These are phyloP conservation scores for Luperina nickerlii DNA, from an alignment of 2,888 invertebrate species.

Conservation along the genomic window DNA sequence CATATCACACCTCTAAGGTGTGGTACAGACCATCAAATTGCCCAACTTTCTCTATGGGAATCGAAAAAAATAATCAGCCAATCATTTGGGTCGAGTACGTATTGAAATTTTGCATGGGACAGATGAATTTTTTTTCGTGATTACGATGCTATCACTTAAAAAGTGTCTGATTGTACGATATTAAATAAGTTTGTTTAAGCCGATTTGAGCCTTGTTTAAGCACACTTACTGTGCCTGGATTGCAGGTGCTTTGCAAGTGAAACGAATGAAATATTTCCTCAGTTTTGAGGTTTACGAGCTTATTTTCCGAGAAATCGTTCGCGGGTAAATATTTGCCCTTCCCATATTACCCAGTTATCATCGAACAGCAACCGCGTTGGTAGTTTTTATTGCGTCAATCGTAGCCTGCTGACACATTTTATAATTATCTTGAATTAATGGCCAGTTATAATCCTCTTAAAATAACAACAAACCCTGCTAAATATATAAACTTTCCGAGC, in stretches of 20 bases:
- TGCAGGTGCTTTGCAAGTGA: neutral
- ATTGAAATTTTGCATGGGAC: no score
- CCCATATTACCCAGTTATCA: neutral
- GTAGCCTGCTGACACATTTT: neutral
- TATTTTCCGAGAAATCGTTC: neutral
- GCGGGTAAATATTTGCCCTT: neutral
- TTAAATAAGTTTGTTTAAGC: neutral
- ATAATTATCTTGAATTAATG: neutral
- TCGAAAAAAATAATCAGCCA: no score
- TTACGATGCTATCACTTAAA: no score
- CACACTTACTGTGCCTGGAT: neutral
- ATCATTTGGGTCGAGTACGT: no score
- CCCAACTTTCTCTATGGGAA: no score
- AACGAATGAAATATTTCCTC: neutral
- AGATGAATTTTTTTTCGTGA: no score
- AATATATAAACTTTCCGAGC: conserved; percentile 15
- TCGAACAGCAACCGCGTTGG: neutral
- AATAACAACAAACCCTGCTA: conserved; percentile 12
- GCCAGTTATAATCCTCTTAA: neutral
- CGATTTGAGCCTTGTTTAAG: neutral
- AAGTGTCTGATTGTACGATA: neutral
- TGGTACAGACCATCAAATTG: no score
- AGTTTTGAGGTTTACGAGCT: conserved; percentile 13
- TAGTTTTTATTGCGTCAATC: neutral
- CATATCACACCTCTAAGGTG: no score